A percentile compares a stretch with the other conserved stretches of the same genome.
phyloP scores from a whole-genome alignment of 2,888 invertebrate species.

The Chesias legatella region DNA sequence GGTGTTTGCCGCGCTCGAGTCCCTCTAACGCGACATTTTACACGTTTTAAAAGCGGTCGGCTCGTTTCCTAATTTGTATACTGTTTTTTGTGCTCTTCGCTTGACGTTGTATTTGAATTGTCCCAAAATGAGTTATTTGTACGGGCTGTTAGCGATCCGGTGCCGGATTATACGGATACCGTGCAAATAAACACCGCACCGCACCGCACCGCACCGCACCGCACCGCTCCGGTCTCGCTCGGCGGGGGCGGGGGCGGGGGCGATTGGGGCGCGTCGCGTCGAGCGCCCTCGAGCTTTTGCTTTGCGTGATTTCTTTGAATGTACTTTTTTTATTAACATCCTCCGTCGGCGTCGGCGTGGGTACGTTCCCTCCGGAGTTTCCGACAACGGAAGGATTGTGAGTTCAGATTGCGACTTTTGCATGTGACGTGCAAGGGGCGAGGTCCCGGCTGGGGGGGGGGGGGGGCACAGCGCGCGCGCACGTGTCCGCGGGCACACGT shows the following conservation, averaged over 20 bases:
- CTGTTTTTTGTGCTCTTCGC: constrained; percentile 59
- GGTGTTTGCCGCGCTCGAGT: constrained; percentile 10
- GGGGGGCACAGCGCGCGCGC: no score
- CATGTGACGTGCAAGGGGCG: no score
- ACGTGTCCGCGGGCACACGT: background rate
- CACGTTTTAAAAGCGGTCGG: constrained; percentile 59
- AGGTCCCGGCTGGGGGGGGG: background rate
- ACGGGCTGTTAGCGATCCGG: constrained; percentile 56
- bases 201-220: constrained; percentile 3
- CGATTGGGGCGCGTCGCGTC: background rate
- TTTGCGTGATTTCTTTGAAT: constrained; percentile 5
- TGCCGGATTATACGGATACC: constrained; percentile 39
- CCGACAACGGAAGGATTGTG: constrained; percentile 6
- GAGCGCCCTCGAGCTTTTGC: constrained; percentile 3
- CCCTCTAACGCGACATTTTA: constrained; percentile 53
- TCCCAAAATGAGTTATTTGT: constrained; percentile 69
- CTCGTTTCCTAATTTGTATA: constrained; percentile 62
- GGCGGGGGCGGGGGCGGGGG: no score
- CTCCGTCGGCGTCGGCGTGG: no score
- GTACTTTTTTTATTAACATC: background rate
- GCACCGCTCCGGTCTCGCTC: background rate
- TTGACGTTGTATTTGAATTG: constrained; percentile 67
- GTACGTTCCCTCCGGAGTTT: no score
- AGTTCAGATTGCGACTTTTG: no score
- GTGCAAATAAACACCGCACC: constrained; percentile 41